Base-by-base conservation (phyloP, 2,797 vertebrate genomes). In the Anguilla pacifica region DNA sequence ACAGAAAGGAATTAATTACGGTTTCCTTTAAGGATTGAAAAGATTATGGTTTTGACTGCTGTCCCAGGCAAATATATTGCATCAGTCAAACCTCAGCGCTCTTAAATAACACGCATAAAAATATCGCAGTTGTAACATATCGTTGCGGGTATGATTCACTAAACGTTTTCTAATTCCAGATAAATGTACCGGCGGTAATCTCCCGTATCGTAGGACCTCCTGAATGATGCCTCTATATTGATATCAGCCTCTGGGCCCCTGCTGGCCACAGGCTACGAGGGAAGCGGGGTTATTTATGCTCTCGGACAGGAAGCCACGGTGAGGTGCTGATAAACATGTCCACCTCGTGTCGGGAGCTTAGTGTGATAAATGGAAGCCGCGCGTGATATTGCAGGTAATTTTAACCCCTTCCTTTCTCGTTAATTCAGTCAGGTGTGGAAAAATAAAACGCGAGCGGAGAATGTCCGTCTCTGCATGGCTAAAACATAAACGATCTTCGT, bases 341-440 rank as follows among this genome's bases (percentile, higher is more conserved):
- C 89, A 90, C 89, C 88, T 91, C 88, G 91, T 88, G 90, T 90
- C 94, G 89, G 89, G 89, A 86, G 90, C 89, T 92, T 67, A 70
- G 85, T 88, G 88, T 90, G 92, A 91, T 89, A 91, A 90, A 91
- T 94, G 92, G 92, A 94, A 91, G 91, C 93, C 92, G 64, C 31
- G n/a, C 70, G 51, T 88, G 84, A 72, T 86, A 84, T 70, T n/a
- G 64, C 85, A 55, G 39, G 67, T 83, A 86, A 84, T 11, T 79
- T 84, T 22, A 83, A 46, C 6, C 84, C 43, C 25, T 59, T 88
- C 53, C 31, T 72, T 77, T 35, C 64, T 55, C 25, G 61, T 53
- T 77, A 35, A 72, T 57, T 57, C 82, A 84, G 61, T 87, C 82
- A 77, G 82, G 64, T 87, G 82, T 31, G 31, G n/a, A 39, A 67